Conservation (phyloP, 2,888 invertebrate species). For the Acronicta alni region DNA sequence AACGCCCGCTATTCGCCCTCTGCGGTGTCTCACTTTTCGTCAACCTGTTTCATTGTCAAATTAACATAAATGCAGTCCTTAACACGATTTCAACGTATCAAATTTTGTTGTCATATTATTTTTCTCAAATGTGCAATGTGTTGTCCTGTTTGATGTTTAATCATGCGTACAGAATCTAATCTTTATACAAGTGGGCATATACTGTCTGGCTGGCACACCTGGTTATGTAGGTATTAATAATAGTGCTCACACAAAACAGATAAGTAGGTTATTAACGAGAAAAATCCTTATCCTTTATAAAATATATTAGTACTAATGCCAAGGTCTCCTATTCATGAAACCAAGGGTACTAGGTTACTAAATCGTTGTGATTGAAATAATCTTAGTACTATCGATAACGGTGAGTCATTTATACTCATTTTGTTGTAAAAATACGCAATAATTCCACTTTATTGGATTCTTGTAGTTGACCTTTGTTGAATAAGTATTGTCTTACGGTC, state of each 20-base stretch:
- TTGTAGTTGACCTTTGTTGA: slow-evolving; percentile 20
- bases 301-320: slow-evolving; percentile 12
- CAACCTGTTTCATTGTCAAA: slow-evolving; percentile 55
- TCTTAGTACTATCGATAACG: slow-evolving; percentile 5
- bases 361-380: slow-evolving; percentile 17
- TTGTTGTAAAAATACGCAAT: neutral
- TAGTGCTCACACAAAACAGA: neutral
- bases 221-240: slow-evolving; percentile 19
- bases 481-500: slow-evolving; percentile 28
- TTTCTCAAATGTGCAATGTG: slow-evolving; percentile 7
- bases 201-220: slow-evolving; percentile 31
- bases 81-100: slow-evolving; percentile 13
- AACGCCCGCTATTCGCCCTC: slow-evolving; percentile 67
- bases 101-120: slow-evolving; percentile 15
- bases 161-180: slow-evolving; percentile 42
- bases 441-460: slow-evolving; percentile 9
- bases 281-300: slow-evolving; percentile 4
- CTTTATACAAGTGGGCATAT: slow-evolving; percentile 38
- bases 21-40: slow-evolving; percentile 47
- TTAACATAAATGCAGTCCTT: slow-evolving; percentile 30
- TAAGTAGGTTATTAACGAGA: slow-evolving; percentile 11
- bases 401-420: slow-evolving; percentile 37
- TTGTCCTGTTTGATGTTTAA: slow-evolving; percentile 19
- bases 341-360: neutral
- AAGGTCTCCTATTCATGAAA: slow-evolving; percentile 11